These are phyloP conservation scores for Ceratina australensis DNA, from an alignment of 1,140 invertebrate species.

Conservation along the genomic window DNA sequence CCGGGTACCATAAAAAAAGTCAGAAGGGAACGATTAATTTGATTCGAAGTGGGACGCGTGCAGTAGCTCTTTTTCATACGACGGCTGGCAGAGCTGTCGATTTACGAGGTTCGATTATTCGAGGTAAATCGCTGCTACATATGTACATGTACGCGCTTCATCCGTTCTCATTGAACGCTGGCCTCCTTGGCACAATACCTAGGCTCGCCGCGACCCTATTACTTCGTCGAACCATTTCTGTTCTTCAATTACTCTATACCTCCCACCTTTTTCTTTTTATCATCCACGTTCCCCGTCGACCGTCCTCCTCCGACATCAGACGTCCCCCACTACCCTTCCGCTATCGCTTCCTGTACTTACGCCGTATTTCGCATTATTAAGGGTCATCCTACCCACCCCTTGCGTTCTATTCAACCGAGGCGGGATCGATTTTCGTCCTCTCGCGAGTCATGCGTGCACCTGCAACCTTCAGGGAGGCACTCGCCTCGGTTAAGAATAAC, in stretches of 20 bases:
- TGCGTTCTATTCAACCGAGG: conserved; percentile 27
- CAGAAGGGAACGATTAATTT: neutral
- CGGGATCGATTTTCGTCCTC: conserved; percentile 53
- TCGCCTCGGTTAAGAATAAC: conserved; percentile 19
- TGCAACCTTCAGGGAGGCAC: neutral
- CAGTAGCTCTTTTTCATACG: neutral
- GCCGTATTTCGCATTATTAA: conserved; percentile 54
- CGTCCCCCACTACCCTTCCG: neutral
- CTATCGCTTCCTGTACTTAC: neutral
- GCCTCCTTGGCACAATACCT: conserved; percentile 55
- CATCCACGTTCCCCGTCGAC: conserved; percentile 8
- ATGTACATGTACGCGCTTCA: conserved; percentile 53
- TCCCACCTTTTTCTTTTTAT: conserved; percentile 16
- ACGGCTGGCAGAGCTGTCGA: neutral
- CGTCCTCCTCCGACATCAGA: neutral
- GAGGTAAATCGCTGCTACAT: conserved; percentile 15
- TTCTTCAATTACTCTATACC: conserved; percentile 48
- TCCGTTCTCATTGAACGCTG: conserved; percentile 63
- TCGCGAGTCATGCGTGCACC: conserved; percentile 20
- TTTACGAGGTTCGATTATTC: conserved; percentile 1
- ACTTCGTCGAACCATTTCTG: conserved; percentile 55
- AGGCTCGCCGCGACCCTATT: conserved; percentile 57
- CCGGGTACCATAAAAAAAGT: neutral
- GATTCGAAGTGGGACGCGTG: neutral
- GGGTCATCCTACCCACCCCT: conserved; percentile 45